phyloP scores from a whole-genome alignment of 1,140 invertebrate genomes.

The Bombus sylvicola region DNA sequence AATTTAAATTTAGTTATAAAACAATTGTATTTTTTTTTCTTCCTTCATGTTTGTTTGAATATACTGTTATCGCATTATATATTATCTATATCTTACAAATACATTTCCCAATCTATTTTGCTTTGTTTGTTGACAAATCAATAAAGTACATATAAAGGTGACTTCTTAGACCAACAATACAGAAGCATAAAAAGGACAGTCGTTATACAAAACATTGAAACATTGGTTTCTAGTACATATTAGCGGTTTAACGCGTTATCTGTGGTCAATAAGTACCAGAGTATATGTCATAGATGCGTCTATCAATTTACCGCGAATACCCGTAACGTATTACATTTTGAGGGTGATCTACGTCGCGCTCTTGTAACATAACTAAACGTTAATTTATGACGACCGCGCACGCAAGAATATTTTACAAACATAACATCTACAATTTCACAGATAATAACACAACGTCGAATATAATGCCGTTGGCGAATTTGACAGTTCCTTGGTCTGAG shows the following conservation, averaged over 20 bases:
- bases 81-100: neutral
- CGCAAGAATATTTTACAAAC: constrained; percentile 28
- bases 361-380: constrained; percentile 37
- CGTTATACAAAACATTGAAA: neutral
- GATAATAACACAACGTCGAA: constrained; percentile 52
- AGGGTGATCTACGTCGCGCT: neutral
- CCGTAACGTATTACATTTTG: constrained; percentile 3
- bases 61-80: neutral
- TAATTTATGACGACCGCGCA: constrained; percentile 38
- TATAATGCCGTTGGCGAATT: constrained; percentile 81
- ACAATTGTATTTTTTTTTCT: neutral
- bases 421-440: constrained; percentile 46
- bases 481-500: constrained; percentile 79
- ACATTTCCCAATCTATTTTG: neutral
- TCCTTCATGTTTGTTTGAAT: neutral
- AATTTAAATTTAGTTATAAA: neutral
- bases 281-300: constrained; percentile 29
- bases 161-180: neutral
- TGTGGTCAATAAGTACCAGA: constrained; percentile 42
- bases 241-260: constrained; percentile 34
- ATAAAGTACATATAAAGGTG: constrained; percentile 34
- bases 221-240: neutral
- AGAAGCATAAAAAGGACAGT: neutral
- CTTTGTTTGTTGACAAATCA: constrained; percentile 41
- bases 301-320: constrained; percentile 40